Conservation (phyloP, 2,888 invertebrate species). For the Beris morrisii region DNA sequence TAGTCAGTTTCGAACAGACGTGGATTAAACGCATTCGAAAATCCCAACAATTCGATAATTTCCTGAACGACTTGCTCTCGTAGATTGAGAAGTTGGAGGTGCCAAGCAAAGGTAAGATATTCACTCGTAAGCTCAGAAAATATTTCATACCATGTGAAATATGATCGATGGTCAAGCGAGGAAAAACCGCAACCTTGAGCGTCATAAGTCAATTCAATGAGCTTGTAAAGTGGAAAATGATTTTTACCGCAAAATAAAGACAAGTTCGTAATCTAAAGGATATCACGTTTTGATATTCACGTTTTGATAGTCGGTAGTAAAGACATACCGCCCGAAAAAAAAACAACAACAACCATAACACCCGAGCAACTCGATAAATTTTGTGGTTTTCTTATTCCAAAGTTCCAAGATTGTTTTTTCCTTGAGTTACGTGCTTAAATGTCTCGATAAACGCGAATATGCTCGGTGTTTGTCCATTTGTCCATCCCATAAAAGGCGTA, state of each 20-base stretch:
- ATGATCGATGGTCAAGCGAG: conserved; percentile 21
- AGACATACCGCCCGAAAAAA: not conserved
- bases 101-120: too few relatives aligned
- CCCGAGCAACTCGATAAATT: too few relatives aligned
- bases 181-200: conserved; percentile 26
- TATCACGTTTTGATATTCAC: conserved; percentile 6
- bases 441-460: too few relatives aligned
- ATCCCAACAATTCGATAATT: not conserved
- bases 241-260: not conserved
- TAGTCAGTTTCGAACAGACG: too few relatives aligned
- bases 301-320: not conserved
- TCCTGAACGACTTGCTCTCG: not conserved
- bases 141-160: conserved; percentile 1
- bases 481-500: not conserved
- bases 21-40: too few relatives aligned
- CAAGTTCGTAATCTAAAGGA: conserved; percentile 5
- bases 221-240: conserved; percentile 10
- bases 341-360: too few relatives aligned
- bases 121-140: too few relatives aligned
- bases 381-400: too few relatives aligned
- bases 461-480: too few relatives aligned
- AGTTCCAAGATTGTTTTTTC: too few relatives aligned
- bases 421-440: too few relatives aligned
- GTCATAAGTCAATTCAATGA: conserved; percentile 23
- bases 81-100: too few relatives aligned